A percentile compares a stretch with the other conserved stretches of the same genome.
These are phyloP conservation scores for Rhagophthalmus giganteus DNA, from an alignment of 2,888 invertebrate species.

Conservation along the genomic window DNA sequence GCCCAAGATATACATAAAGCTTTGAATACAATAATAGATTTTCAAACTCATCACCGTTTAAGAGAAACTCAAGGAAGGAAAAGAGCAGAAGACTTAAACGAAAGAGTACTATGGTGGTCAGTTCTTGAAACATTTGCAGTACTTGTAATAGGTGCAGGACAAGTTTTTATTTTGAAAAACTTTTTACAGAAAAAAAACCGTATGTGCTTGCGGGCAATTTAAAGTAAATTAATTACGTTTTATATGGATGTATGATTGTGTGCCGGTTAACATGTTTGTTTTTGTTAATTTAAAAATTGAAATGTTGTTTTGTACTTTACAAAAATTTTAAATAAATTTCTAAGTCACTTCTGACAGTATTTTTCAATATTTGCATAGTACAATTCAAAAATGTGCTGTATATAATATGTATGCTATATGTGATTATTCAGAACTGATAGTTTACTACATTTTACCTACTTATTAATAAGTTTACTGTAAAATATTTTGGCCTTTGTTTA, in stretches of 20 bases:
- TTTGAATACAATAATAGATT: conserved; percentile 85
- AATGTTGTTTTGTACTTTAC: background rate
- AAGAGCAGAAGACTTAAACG: conserved; percentile 94
- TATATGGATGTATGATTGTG: conserved; percentile 40
- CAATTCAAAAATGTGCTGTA: no score
- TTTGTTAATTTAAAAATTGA: background rate
- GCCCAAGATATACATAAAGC: conserved; percentile 89
- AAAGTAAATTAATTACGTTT: conserved; percentile 29
- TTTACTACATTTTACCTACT: no score
- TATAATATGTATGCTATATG: no score
- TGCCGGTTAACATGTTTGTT: conserved; percentile 5
- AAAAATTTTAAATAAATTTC: background rate
- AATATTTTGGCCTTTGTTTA: no score
- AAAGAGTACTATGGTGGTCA: conserved; percentile 93
- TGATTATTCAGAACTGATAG: no score
- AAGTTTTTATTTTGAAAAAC: conserved; percentile 88
- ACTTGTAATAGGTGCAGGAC: conserved; percentile 82
- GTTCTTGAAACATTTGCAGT: conserved; percentile 84
- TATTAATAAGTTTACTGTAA: no score
- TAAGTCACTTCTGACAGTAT: background rate
- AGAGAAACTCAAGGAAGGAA: conserved; percentile 94
- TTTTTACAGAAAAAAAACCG: conserved; percentile 81
- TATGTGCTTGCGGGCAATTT: conserved; percentile 36
- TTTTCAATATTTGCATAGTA: background rate
- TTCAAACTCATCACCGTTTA: conserved; percentile 95